Evolutionary conservation across 2,797 vertebrate genomes (phyloP), one percentile per base, ranked within the genome.

Genomic region (Tapirus indicus): DNA sequence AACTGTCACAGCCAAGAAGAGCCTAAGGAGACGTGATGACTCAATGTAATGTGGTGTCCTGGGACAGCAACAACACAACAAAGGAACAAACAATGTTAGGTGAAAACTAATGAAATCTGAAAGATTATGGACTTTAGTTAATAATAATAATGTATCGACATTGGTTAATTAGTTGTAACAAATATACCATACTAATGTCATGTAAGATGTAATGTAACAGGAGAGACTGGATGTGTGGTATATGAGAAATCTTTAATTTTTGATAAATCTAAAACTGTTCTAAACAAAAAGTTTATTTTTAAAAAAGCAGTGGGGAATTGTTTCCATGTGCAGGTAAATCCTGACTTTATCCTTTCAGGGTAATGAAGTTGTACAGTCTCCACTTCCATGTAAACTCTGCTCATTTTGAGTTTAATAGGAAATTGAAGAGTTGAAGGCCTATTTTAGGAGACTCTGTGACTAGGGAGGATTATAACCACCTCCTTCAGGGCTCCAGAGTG

Each of bases 371-470:
- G 3, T 71, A 29, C 4, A 49, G 20, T 91, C 21, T n/a, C 38
- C 9, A 47, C 29, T 88, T 93, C 38, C 71, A 93, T 32, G 79
- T 94, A 84, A 84, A 74, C 49, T 91, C 41, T 35, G 74, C 17
- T 91, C 47, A 88, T 91, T 92, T 80, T 75, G 88, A 93, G 58
- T 95, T 94, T 58, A 91, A 75, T n/a, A 90, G 78, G 47, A 88
- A 93, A 69, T 32, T 91, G 56, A 93, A 75, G 21, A 91, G 62
- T 29, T 0, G 13, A 85, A 92, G 52, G 18, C 12, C 75, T 88
- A 79, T 64, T 94, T 84, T 79, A 44, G n/a, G 60, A 87, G 62
- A 7, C 20, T 91, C n/a, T n/a, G 56, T 52, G 49, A 94, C 82
- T 93, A 74, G 77, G 74, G 44, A 88, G 35, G 21, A 84, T 95